Conservation (phyloP, 2,797 vertebrate genomes). For the Lagodon rhomboides region DNA sequence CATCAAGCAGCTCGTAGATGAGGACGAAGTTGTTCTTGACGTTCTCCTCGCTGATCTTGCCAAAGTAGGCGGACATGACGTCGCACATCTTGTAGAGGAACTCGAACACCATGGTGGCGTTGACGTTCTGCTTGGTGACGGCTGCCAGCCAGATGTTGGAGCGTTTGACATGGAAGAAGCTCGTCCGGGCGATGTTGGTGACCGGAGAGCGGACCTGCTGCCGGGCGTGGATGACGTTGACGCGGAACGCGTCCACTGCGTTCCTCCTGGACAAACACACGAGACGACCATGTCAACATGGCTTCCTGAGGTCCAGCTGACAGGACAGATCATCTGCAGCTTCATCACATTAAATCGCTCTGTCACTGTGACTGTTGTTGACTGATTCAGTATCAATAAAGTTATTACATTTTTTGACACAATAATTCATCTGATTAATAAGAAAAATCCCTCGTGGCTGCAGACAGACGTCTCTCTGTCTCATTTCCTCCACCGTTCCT, state of each 20-base stretch:
- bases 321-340: too few relatives aligned
- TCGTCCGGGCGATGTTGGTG: constrained; percentile 96
- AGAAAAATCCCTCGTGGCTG: too few relatives aligned
- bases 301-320: background rate
- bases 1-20: constrained; percentile 94
- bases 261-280: constrained; percentile 85
- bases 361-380: too few relatives aligned
- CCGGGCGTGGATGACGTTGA: constrained; percentile 95
- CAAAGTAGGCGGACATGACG: constrained; percentile 95
- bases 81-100: constrained; percentile 98
- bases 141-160: constrained; percentile 97
- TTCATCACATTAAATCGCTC: too few relatives aligned
- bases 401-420: too few relatives aligned
- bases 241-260: constrained; percentile 94
- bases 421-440: too few relatives aligned
- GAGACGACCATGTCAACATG: background rate
- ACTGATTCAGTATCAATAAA: too few relatives aligned
- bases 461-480: background rate
- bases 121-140: constrained; percentile 97
- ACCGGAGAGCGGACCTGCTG: constrained; percentile 96
- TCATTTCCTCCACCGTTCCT: background rate
- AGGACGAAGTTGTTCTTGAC: constrained; percentile 99
- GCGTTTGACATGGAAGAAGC: constrained; percentile 95
- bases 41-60: constrained; percentile 99
- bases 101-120: constrained; percentile 95